Evolutionary conservation across 2,113 vertebrate genomes (phyloP).

Genomic region (Monopterus albus): DNA sequence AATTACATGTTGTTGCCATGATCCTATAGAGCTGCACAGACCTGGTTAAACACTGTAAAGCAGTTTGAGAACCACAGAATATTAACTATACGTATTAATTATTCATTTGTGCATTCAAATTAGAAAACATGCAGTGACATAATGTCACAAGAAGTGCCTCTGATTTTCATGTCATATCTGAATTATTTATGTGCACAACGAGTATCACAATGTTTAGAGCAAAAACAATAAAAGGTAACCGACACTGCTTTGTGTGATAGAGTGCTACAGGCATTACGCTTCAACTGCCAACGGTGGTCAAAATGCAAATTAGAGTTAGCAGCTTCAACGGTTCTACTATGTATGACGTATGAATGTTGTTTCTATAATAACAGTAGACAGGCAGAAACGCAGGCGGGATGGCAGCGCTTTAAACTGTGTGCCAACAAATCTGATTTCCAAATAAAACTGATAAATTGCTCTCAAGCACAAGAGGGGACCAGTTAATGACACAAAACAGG

Average conservation of each 20-base stretch:
- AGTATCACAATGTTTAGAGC: constrained; percentile 22
- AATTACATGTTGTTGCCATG: too few species aligned
- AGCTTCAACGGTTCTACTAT: not conserved
- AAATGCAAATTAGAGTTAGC: not conserved
- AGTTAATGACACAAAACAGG: too few species aligned
- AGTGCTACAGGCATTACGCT: not conserved
- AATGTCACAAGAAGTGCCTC: constrained; percentile 22
- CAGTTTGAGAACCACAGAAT: not conserved
- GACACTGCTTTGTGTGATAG: constrained; percentile 3
- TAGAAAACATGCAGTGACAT: constrained; percentile 14
- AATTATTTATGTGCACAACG: constrained; percentile 39
- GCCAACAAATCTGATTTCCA: not conserved
- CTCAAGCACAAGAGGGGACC: not conserved
- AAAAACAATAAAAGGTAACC: constrained; percentile 26
- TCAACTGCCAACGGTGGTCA: not conserved
- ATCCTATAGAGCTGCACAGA: too few species aligned
- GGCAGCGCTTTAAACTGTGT: not conserved
- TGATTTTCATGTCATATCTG: constrained; percentile 1
- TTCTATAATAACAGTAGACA: too few species aligned
- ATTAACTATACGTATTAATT: constrained; percentile 14
- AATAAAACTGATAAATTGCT: not conserved
- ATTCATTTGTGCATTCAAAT: constrained; percentile 18
- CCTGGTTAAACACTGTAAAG: too few species aligned
- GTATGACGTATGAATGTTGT: not conserved
- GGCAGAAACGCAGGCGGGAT: too few species aligned